Conservation (phyloP, 37 sponge, comb jelly and placozoan genomes). For the Axinella damicornis region DNA sequence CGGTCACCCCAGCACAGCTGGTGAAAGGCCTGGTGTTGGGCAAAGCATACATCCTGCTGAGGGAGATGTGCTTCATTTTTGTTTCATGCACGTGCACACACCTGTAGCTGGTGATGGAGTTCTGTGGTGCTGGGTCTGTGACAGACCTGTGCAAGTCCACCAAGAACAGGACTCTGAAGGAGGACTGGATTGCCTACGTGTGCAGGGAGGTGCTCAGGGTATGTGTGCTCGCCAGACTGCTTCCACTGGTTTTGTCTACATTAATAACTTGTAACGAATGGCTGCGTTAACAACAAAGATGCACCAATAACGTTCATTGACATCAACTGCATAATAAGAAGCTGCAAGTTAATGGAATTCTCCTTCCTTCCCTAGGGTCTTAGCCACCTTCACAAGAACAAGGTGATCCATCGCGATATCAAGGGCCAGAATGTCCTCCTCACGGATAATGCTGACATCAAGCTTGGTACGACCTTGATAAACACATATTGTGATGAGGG, state of each 20-base stretch:
- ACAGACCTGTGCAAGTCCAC: constrained; percentile 94
- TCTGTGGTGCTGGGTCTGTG: constrained; percentile 97
- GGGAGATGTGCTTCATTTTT: background rate
- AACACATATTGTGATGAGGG: too few relatives aligned
- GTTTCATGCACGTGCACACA: background rate
- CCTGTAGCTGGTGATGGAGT: constrained; percentile 97
- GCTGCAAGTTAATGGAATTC: too few relatives aligned
- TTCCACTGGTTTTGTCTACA: too few relatives aligned
- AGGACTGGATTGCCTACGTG: constrained; percentile 97
- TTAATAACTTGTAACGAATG: too few relatives aligned
- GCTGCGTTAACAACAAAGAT: too few relatives aligned
- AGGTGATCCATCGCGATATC: constrained; percentile 98
- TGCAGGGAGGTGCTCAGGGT: constrained; percentile 91
- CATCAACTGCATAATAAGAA: too few relatives aligned
- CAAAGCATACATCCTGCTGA: too few relatives aligned
- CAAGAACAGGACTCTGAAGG: constrained; percentile 84
- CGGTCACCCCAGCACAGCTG: too few relatives aligned
- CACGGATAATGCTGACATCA: constrained; percentile 98
- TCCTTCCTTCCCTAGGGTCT: constrained; percentile 74
- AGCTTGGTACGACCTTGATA: constrained; percentile 76
- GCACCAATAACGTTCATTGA: too few relatives aligned
- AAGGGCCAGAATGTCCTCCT: constrained; percentile 98
- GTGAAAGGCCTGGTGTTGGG: too few relatives aligned
- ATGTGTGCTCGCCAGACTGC: constrained; percentile 36
- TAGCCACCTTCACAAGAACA: constrained; percentile 94